A percentile compares a stretch with the other conserved stretches of the same genome.
phyloP scores from a whole-genome alignment of 1,140 invertebrate genomes.

The Lutraria rhynchaena region DNA sequence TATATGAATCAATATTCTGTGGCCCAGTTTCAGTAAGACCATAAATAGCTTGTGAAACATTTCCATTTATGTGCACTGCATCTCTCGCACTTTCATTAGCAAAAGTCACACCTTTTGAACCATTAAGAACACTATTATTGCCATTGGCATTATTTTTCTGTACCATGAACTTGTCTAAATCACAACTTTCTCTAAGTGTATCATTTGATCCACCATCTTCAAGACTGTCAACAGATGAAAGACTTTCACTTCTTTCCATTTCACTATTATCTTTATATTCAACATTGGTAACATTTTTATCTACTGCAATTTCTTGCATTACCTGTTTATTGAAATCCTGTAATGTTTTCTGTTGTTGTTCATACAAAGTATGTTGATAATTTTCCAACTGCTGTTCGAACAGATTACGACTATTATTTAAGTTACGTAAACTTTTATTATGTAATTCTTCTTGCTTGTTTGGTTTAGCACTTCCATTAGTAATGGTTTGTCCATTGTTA shows the following conservation, averaged over 20 bases:
- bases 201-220: constrained; percentile 60
- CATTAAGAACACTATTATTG: constrained; percentile 30
- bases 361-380: constrained; percentile 67
- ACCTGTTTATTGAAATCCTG: constrained; percentile 72
- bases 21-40: not conserved
- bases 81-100: constrained; percentile 14
- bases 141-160: constrained; percentile 18
- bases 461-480: constrained; percentile 11
- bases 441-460: constrained; percentile 64
- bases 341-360: constrained; percentile 74
- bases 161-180: constrained; percentile 37
- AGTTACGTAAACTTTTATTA: constrained; percentile 70
- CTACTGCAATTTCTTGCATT: constrained; percentile 68
- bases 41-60: constrained; percentile 5
- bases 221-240: constrained; percentile 73
- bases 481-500: constrained; percentile 13
- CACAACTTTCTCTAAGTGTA: constrained; percentile 54
- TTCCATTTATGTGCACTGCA: constrained; percentile 20
- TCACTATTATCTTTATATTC: constrained; percentile 29
- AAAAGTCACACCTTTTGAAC: constrained; percentile 33
- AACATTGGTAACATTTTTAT: constrained; percentile 50
- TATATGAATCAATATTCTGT: constrained; percentile 52
- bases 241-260: constrained; percentile 64
- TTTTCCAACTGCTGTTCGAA: constrained; percentile 77
- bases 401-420: constrained; percentile 70